Evolutionary conservation across 2,888 invertebrate genomes (phyloP).

Genomic region (Halocaridina rubra): DNA sequence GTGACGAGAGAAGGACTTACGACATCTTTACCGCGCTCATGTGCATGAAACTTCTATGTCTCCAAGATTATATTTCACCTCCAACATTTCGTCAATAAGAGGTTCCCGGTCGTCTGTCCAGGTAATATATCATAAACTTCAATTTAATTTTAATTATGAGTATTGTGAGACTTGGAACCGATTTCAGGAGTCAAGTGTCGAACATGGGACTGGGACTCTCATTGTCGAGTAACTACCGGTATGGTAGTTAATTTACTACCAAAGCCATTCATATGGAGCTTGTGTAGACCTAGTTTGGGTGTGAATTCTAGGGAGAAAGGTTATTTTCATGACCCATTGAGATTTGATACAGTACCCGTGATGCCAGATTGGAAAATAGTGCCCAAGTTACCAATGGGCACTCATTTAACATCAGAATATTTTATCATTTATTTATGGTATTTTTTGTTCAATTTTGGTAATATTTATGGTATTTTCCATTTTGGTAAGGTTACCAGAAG

Average conservation of each 20-base stretch:
- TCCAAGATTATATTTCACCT: slow-evolving; percentile 33
- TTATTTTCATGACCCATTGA: too few relatives aligned
- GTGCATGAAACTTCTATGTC: slow-evolving; percentile 45
- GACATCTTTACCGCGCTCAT: neutral
- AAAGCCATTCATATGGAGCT: neutral
- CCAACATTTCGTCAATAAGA: slow-evolving; percentile 48
- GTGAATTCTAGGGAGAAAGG: too few relatives aligned
- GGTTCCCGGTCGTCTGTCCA: slow-evolving; percentile 52
- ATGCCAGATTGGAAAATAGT: too few relatives aligned
- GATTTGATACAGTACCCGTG: too few relatives aligned
- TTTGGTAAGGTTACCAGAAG: too few relatives aligned
- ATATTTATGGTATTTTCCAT: too few relatives aligned
- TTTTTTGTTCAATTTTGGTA: too few relatives aligned
- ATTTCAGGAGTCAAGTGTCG: neutral
- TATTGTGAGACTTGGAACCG: neutral
- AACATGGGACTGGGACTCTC: neutral
- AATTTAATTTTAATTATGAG: neutral
- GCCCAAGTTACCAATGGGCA: too few relatives aligned
- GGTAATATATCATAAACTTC: neutral
- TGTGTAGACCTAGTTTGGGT: neutral
- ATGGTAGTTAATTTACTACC: neutral
- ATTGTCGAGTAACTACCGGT: neutral
- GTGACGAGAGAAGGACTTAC: neutral
- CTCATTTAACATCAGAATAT: too few relatives aligned
- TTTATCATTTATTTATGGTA: too few relatives aligned